Conservation (phyloP, 2,888 invertebrate genomes). For the Trilocha varians region DNA sequence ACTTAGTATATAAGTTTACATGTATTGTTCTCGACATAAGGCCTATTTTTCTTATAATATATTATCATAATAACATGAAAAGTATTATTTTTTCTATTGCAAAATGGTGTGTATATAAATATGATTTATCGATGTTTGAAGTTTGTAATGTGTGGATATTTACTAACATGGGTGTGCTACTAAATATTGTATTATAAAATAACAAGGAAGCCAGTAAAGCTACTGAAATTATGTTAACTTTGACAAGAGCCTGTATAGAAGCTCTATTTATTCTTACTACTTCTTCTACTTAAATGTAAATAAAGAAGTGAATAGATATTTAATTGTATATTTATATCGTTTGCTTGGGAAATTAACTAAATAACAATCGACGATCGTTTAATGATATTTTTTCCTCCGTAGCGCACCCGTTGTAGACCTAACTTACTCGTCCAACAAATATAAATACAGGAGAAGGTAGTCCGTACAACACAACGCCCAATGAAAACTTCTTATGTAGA, state of each 20-base stretch:
- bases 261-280: too few species aligned
- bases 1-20: conserved; percentile 27
- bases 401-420: conserved; percentile 67
- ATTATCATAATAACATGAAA: conserved; percentile 9
- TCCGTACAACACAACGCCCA: conserved; percentile 15
- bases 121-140: conserved; percentile 3
- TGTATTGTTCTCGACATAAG: conserved; percentile 24
- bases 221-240: too few species aligned
- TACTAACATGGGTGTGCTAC: conserved; percentile 55
- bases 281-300: too few species aligned
- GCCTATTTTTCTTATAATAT: conserved; percentile 24
- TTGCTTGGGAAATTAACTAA: too few species aligned
- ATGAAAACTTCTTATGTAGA: conserved; percentile 21
- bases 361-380: neutral
- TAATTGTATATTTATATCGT: too few species aligned
- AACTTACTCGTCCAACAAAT: conserved; percentile 57
- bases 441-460: conserved; percentile 63
- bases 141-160: conserved; percentile 17
- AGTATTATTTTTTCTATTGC: neutral
- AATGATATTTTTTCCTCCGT: conserved; percentile 43
- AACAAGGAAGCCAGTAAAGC: too few species aligned
- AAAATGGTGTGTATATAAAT: conserved; percentile 11
- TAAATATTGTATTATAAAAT: conserved; percentile 13
- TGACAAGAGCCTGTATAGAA: too few species aligned
- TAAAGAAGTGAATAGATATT: too few species aligned